Conservation (phyloP, 1,140 invertebrate genomes). For the Aporrectodea caliginosa region DNA sequence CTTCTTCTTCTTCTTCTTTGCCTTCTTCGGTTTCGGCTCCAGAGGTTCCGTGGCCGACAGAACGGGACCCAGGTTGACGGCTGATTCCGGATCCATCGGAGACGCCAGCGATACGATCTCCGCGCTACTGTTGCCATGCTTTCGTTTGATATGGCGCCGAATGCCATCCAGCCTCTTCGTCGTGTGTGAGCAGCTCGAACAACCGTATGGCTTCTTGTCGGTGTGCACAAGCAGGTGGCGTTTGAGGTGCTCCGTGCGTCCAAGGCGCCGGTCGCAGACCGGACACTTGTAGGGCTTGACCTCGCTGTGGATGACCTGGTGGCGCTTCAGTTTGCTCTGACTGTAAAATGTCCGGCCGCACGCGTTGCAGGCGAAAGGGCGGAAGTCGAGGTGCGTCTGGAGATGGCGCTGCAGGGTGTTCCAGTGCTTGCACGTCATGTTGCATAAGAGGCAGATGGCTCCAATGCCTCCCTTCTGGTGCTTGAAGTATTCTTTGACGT, state of each 20-base stretch:
- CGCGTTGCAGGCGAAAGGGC: conserved; percentile 26
- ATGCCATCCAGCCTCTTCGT: conserved; percentile 29
- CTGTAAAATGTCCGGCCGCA: conserved; percentile 29
- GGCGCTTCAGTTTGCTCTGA: conserved; percentile 30
- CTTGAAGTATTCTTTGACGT: conserved; percentile 22
- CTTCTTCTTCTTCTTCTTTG: neutral
- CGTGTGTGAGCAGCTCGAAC: conserved; percentile 25
- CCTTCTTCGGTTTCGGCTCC: neutral
- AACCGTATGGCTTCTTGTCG: conserved; percentile 26
- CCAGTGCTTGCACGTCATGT: conserved; percentile 21
- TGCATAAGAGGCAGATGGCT: conserved; percentile 29
- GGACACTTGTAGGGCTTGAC: conserved; percentile 33
- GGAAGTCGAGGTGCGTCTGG: conserved; percentile 28
- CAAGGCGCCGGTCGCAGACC: conserved; percentile 23
- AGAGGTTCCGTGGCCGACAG: neutral
- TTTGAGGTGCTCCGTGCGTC: conserved; percentile 30
- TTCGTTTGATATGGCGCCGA: conserved; percentile 24
- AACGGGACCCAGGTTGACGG: neutral
- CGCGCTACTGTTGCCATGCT: conserved; percentile 21
- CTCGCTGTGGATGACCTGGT: conserved; percentile 26
- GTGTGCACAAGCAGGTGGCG: conserved; percentile 30
- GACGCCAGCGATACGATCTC: conserved; percentile 12
- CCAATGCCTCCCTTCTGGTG: conserved; percentile 18
- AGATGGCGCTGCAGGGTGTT: conserved; percentile 29
- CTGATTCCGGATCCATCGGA: conserved; percentile 8